Percentiles rank a stretch among this genome's conserved stretches.
Conservation (phyloP, 2,113 vertebrate genomes). For the Gadus macrocephalus region DNA sequence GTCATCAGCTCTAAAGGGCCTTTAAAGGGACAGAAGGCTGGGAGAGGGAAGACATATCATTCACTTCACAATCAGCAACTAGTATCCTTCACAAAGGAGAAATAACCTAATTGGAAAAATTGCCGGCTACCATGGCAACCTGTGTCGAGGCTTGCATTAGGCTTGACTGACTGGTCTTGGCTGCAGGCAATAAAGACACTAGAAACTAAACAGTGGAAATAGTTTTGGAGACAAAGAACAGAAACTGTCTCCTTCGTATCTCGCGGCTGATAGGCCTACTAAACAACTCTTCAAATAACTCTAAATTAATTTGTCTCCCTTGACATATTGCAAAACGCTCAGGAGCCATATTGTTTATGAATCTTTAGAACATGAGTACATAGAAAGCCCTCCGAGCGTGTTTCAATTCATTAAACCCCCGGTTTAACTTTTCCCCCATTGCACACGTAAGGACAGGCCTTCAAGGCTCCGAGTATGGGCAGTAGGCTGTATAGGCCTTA, state of each 20-base stretch:
- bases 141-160: conserved; percentile 44
- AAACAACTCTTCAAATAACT: conserved; percentile 15
- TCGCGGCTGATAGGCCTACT: conserved; percentile 5
- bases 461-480: background rate
- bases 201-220: conserved; percentile 50
- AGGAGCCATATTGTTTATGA: background rate
- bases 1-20: conserved; percentile 16
- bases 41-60: conserved; percentile 25
- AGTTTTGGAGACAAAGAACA: conserved; percentile 27
- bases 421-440: background rate
- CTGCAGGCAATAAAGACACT: conserved; percentile 40
- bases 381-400: background rate
- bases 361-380: background rate
- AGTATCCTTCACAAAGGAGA: conserved; percentile 27
- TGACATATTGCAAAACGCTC: background rate
- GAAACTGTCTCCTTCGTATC: conserved; percentile 29
- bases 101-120: conserved; percentile 50
- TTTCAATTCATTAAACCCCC: background rate
- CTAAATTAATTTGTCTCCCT: background rate
- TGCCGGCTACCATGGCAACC: conserved; percentile 44
- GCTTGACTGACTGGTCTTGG: conserved; percentile 31
- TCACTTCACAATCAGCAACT: conserved; percentile 40
- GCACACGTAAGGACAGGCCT: conserved; percentile 26
- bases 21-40: conserved; percentile 10
- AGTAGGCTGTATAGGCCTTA: too few relatives aligned